phyloP scores from a whole-genome alignment of 2,888 invertebrate genomes.

The Calameuta pallipes region DNA sequence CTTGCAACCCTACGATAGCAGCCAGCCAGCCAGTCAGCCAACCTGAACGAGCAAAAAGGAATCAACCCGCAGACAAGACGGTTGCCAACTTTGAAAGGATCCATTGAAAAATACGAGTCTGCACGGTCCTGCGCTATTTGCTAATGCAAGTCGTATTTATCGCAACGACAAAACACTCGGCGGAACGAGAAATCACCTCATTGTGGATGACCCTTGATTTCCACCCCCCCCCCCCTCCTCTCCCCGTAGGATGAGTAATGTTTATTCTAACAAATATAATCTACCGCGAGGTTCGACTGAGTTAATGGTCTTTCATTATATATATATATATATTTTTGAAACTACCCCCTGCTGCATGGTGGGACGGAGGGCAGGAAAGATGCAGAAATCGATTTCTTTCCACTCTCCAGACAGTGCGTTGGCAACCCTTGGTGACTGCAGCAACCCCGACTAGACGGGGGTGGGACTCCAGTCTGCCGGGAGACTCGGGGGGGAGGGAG shows the following conservation, averaged over 20 bases:
- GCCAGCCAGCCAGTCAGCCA: not conserved
- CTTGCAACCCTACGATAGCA: slow-evolving; percentile 19
- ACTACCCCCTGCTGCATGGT: not conserved
- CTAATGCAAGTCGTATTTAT: slow-evolving; percentile 1
- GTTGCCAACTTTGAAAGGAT: slow-evolving; percentile 50
- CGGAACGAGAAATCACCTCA: not conserved
- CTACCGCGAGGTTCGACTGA: not conserved
- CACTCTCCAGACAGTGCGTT: slow-evolving; percentile 18
- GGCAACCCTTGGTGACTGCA: slow-evolving; percentile 28
- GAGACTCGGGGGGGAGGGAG: slow-evolving; percentile 2
- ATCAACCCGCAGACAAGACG: slow-evolving; percentile 47
- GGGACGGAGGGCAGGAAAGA: not conserved
- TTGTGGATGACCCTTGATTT: not conserved
- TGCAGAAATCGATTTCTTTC: not conserved
- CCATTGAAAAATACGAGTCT: slow-evolving; percentile 36
- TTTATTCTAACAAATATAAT: not conserved
- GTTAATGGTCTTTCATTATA: not conserved
- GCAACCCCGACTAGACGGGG: slow-evolving; percentile 1
- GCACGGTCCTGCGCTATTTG: not conserved
- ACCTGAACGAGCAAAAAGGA: slow-evolving; percentile 36
- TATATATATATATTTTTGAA: not conserved
- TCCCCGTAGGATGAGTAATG: not conserved
- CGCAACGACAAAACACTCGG: not conserved
- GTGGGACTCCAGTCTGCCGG: not conserved
- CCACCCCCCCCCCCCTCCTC: too few species aligned